A percentile compares a stretch with the other conserved stretches of the same genome.
These are phyloP conservation scores for Podarcis lilfordi DNA, from an alignment of 2,797 vertebrate genomes.

Conservation along the genomic window DNA sequence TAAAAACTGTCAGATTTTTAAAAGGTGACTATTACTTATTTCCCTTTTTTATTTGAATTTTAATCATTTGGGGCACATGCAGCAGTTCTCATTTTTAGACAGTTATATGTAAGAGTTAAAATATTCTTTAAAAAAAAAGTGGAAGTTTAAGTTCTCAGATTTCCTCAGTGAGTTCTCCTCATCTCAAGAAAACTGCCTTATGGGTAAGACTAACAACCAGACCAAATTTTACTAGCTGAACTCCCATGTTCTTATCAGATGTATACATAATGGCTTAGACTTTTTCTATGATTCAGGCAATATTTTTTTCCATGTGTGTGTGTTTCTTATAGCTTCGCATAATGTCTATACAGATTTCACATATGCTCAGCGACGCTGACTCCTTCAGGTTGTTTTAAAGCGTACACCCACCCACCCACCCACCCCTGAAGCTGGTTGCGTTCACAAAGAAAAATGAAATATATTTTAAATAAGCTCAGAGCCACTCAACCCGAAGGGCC, in stretches of 20 bases:
- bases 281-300: not conserved
- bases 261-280: not conserved
- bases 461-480: not conserved
- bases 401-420: too few species aligned
- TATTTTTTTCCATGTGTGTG: not conserved
- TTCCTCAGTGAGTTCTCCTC: not conserved
- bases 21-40: not conserved
- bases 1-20: not conserved
- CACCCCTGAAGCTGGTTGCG: not conserved
- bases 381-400: not conserved
- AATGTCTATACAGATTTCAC: not conserved
- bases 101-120: not conserved
- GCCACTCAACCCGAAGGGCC: too few species aligned
- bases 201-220: not conserved
- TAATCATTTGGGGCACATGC: not conserved
- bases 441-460: not conserved
- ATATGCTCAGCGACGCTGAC: not conserved
- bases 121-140: not conserved
- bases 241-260: not conserved
- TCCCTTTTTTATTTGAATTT: not conserved
- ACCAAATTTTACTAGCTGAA: not conserved
- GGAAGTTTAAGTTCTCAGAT: not conserved
- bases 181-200: not conserved
- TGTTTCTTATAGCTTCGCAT: not conserved
- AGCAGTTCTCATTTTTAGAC: not conserved